phyloP scores from a whole-genome alignment of 2,888 invertebrate species.

The Hypercompe scribonia region DNA sequence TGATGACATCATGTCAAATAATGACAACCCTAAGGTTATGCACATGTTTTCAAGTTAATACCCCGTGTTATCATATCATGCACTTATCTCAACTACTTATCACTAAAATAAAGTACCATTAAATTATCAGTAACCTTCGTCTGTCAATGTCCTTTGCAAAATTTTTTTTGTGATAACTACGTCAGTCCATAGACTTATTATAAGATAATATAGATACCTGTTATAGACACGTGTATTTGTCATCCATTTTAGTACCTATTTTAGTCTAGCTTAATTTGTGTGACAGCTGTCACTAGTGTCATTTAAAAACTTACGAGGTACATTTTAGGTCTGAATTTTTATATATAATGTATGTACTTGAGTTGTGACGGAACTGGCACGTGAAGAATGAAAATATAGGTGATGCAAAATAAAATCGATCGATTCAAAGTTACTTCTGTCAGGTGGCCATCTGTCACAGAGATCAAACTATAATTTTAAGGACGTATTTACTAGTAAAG shows the following conservation, averaged over 20 bases:
- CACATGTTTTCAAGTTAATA: slow-evolving; percentile 34
- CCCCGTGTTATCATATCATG: slow-evolving; percentile 33
- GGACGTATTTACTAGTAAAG: background rate
- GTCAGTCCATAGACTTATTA: background rate
- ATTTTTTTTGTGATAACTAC: slow-evolving; percentile 8
- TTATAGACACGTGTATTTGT: background rate
- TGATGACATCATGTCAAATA: slow-evolving; percentile 3
- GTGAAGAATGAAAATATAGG: too few relatives aligned
- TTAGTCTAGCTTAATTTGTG: too few relatives aligned
- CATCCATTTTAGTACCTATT: background rate
- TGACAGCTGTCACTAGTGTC: too few relatives aligned
- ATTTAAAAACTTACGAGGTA: too few relatives aligned
- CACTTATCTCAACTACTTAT: slow-evolving; percentile 44
- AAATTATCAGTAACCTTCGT: slow-evolving; percentile 43
- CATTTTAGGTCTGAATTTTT: too few relatives aligned
- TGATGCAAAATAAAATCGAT: too few relatives aligned
- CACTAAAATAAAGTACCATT: slow-evolving; percentile 29
- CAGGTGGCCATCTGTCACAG: too few relatives aligned
- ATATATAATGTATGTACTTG: too few relatives aligned
- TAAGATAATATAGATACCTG: background rate
- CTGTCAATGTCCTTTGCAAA: slow-evolving; percentile 41
- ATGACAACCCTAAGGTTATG: slow-evolving; percentile 3
- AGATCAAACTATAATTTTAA: too few relatives aligned
- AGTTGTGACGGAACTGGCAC: too few relatives aligned
- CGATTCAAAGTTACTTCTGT: too few relatives aligned